Conservation (phyloP, 2,797 vertebrate genomes). For the Tokudaia tokunoshimensis region DNA sequence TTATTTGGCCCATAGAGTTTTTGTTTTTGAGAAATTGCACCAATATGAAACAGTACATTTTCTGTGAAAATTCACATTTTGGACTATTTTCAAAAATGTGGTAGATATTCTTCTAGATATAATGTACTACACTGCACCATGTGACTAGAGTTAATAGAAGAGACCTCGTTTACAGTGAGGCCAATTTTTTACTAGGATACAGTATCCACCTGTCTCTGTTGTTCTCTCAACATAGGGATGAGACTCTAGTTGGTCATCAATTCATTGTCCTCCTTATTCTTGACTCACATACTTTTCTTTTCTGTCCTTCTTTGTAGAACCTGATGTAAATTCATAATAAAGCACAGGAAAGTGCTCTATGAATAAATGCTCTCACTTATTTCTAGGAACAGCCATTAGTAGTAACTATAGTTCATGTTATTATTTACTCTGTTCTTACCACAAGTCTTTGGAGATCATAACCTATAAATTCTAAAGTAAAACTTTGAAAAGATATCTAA, state of each 20-base stretch:
- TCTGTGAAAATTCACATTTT: neutral
- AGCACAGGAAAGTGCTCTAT: neutral
- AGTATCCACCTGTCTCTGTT: neutral
- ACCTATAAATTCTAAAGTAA: neutral
- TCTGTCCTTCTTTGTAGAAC: neutral
- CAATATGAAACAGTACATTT: constrained; percentile 1
- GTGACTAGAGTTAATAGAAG: neutral
- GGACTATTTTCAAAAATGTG: neutral
- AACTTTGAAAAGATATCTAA: neutral
- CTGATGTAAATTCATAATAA: neutral
- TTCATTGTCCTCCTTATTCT: neutral
- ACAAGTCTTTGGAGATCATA: neutral
- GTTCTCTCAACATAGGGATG: neutral
- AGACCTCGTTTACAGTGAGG: neutral
- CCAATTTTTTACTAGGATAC: neutral
- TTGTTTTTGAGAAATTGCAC: constrained; percentile 47
- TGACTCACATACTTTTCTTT: neutral
- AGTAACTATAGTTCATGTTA: neutral
- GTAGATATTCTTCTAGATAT: neutral
- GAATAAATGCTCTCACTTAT: neutral
- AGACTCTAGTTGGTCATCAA: neutral
- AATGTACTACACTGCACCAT: neutral
- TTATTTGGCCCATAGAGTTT: neutral
- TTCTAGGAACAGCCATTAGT: neutral
- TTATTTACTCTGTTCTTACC: neutral